Evolutionary conservation across 2,888 invertebrate species (phyloP).

Genomic region (Campoplex nolae): DNA sequence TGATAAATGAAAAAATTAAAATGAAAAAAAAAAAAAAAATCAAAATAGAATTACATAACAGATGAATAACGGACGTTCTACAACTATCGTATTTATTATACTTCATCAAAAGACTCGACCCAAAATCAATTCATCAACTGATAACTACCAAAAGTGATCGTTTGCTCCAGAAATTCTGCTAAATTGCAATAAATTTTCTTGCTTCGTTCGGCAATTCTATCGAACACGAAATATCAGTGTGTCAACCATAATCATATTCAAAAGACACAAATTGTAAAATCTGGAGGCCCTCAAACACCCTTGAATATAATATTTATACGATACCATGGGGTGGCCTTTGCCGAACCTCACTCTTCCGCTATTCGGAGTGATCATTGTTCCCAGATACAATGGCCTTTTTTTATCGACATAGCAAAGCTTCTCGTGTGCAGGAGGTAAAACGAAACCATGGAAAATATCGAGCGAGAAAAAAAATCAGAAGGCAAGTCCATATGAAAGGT

Average conservation of each 20-base stretch:
- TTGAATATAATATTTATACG: neutral
- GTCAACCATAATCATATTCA: neutral
- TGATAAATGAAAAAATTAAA: too few species aligned
- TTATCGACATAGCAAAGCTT: neutral
- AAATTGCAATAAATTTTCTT: neutral
- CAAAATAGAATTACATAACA: neutral
- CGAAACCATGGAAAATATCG: neutral
- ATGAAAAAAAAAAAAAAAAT: neutral
- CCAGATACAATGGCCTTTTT: neutral
- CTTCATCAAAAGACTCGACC: neutral
- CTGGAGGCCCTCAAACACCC: neutral
- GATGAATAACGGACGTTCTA: too few species aligned
- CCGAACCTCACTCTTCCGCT: neutral
- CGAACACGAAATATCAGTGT: neutral
- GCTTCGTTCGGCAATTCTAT: neutral
- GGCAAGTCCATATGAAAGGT: neutral
- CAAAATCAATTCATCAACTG: neutral
- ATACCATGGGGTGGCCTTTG: neutral
- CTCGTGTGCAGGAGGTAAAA: neutral
- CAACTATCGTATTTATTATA: neutral
- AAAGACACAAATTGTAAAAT: neutral
- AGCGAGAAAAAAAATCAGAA: conserved; percentile 8
- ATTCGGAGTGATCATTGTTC: neutral
- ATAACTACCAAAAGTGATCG: neutral
- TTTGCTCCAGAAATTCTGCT: neutral